Evolutionary conservation across 2,888 invertebrate species (phyloP), one percentile per base, ranked within the genome.

Genomic region (Metallyticus violacea): DNA sequence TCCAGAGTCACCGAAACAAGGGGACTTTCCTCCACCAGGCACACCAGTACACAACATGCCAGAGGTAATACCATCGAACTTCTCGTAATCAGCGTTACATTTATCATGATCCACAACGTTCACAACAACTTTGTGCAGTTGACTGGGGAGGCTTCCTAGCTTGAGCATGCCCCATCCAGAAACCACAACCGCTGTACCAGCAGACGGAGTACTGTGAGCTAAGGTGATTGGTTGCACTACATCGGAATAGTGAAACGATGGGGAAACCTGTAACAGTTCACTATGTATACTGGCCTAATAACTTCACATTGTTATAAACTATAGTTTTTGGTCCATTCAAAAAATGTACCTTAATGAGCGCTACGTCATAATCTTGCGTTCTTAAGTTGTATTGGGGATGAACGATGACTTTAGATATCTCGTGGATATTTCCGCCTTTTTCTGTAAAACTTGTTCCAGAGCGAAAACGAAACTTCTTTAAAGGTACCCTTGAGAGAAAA

Each of bases 71-170:
- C 40, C 22, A 15, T 78, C 26, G 79, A 78, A 29, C n/a, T 84
- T 87, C 1, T 89, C 30, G 76, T 91, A 91, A 81, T 90, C 90
- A 83, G 88, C 85, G 26, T 89, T 88, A 88, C 91, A 91, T 40
- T 89, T 89, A n/a, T 86, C 80, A 86, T 89, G 89, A 27, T 90
- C 88, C 76, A 91, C 89, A 25, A 91, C 88, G n/a, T 90, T 90
- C 40, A 91, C 90, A 80, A 89, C 87, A 76, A 90, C 91, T 87
- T 90, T 89, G 81, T 90, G 90, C 86, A 91, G 89, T 22, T 62
- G 40, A 62, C 15, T 1, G 40, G 40, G 40, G 2, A 4, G 26
- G 85, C 86, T 7, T 1, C 79, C 79, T 15, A 5, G 6, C 15
- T 26, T 26, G 6, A 79, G 26, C n/a, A 25, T 2, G n/a, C 79